phyloP scores from a whole-genome alignment of 2,888 invertebrate genomes.

The Dryobotodes eremita region DNA sequence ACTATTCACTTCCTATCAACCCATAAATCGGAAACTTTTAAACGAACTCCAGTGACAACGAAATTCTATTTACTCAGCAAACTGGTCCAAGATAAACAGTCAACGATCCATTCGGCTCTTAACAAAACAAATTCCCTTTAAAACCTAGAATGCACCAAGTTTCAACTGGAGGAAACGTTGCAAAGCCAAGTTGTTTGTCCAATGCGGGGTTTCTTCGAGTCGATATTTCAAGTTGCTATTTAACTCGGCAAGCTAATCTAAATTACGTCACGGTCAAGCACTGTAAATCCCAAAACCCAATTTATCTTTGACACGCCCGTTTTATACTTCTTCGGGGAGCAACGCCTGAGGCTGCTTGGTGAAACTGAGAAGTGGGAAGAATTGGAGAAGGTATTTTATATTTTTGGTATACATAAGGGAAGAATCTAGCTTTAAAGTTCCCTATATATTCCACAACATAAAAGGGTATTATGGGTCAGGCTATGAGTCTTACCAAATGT shows the following conservation, averaged over 20 bases:
- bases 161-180: conserved; percentile 48
- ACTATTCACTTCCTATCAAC: neutral
- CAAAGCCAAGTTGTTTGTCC: conserved; percentile 62
- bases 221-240: conserved; percentile 68
- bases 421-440: neutral
- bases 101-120: conserved; percentile 51
- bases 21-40: conserved; percentile 27
- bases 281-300: conserved; percentile 79
- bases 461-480: neutral
- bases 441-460: neutral
- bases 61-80: conserved; percentile 37
- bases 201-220: conserved; percentile 60
- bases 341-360: conserved; percentile 59
- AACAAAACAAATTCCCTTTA: conserved; percentile 56
- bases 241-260: conserved; percentile 75
- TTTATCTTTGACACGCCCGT: conserved; percentile 79
- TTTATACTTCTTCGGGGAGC: conserved; percentile 73
- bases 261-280: conserved; percentile 78
- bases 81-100: conserved; percentile 45
- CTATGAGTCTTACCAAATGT: neutral
- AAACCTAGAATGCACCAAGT: conserved; percentile 54
- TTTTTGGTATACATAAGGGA: neutral
- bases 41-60: conserved; percentile 33
- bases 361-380: conserved; percentile 20
- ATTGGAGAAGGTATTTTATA: conserved; percentile 50